These are phyloP conservation scores for Pongo abelii DNA, from an alignment of 2,113 vertebrate species.

Conservation along the genomic window DNA sequence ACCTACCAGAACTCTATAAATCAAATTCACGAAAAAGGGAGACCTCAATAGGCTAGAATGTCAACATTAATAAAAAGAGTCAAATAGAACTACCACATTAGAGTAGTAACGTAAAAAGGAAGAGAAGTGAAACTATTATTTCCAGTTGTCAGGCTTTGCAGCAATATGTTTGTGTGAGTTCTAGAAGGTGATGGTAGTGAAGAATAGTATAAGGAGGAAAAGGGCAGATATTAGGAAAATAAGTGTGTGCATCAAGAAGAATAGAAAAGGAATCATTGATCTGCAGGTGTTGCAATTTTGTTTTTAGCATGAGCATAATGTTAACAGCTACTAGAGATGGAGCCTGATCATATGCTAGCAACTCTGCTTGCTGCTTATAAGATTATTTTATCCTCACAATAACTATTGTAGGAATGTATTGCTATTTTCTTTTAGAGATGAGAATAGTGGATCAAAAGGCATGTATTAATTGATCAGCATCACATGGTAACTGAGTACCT, in stretches of 20 bases:
- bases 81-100: constrained; percentile 46
- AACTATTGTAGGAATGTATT: not conserved
- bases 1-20: constrained; percentile 64
- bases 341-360: not conserved
- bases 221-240: not conserved
- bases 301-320: not conserved
- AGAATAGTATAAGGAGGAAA: not conserved
- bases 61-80: constrained; percentile 72
- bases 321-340: not conserved
- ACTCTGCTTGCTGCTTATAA: not conserved
- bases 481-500: not conserved
- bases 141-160: constrained; percentile 6
- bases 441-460: not conserved
- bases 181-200: not conserved
- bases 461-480: not conserved
- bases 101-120: constrained; percentile 42
- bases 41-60: constrained; percentile 60
- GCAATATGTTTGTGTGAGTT: not conserved
- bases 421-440: not conserved
- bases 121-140: not conserved
- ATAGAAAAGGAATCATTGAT: not conserved
- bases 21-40: constrained; percentile 64
- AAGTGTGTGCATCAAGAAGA: not conserved
- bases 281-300: not conserved
- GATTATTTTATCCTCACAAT: not conserved